Evolutionary conservation across 2,797 vertebrate species (phyloP), one percentile per base, ranked within the genome.

Genomic region (Triplophysa yarkandensis): DNA sequence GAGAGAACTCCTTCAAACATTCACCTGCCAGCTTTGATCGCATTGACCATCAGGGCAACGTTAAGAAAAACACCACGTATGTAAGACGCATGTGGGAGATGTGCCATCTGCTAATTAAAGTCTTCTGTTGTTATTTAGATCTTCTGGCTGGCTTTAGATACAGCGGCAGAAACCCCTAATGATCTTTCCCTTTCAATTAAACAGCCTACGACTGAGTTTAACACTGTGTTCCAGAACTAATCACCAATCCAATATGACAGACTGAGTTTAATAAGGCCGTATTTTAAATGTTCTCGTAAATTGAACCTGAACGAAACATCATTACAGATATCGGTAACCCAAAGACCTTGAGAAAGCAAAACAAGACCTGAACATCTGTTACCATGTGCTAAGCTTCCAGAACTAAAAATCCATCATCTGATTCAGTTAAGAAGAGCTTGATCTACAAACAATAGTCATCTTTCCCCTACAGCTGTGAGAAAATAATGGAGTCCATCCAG

Each of bases 171-270:
- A 67, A 67, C 82, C 60, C 65, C 58, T 79, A 77, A 80, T 82
- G 72, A 74, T 76, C 71, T 76, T 81, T 63, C 66, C 61, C 79
- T 83, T 82, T 82, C 76, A 85, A 85, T 85, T 82, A 85, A 50
- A 78, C 60, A 55, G 62, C 71, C 64, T 21, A 41, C 68, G 66
- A 52, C 46, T 6, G 39, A 71, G 30, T 34, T n/a, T 39, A 65
- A 62, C 50, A 13, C 48, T 55, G 57, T 77, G 58, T 74, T 77
- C 58, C 66, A 52, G 69, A 74, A 65, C 66, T 78, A 85, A 82
- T 83, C 82, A 77, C 17, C 72, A 73, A 50, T 70, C 25, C 71
- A 78, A 64, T 76, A 74, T n/a, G 57, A 78, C 71, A 46, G 27
- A 39, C 57, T 28, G 55, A 78, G 30, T 34, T 57, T 52, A 64